Percentiles rank a stretch among this genome's conserved stretches.
Conservation (phyloP, 2,888 invertebrate genomes). For the Argyresthia goedartella region DNA sequence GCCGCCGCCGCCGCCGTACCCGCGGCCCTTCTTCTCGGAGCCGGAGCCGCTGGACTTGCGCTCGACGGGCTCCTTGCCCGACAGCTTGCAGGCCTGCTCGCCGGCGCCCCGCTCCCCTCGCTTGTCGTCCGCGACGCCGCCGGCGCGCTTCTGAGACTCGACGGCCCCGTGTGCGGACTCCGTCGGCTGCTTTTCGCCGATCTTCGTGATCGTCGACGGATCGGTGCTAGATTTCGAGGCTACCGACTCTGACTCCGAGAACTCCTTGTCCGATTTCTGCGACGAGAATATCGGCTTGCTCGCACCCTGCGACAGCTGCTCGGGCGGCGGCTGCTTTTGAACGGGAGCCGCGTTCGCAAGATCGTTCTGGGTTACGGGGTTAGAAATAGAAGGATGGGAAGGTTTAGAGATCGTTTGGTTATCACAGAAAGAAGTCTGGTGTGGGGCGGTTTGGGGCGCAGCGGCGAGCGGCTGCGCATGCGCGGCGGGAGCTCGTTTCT, state of each 20-base stretch:
- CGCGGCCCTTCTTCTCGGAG: constrained; percentile 65
- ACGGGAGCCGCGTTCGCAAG: constrained; percentile 24
- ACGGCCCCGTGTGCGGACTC: constrained; percentile 32
- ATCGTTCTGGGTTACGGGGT: constrained; percentile 27
- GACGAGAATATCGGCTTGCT: constrained; percentile 33
- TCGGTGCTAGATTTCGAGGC: constrained; percentile 44
- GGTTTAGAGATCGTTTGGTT: constrained; percentile 25
- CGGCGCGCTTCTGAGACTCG: constrained; percentile 32
- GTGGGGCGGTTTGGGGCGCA: constrained; percentile 3
- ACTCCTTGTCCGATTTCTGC: constrained; percentile 49
- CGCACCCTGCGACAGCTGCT: constrained; percentile 25
- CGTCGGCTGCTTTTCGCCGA: constrained; percentile 28
- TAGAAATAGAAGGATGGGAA: constrained; percentile 15
- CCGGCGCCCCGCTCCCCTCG: constrained; percentile 43
- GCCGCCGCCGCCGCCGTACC: constrained; percentile 54
- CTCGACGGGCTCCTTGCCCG: constrained; percentile 59
- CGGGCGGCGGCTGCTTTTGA: constrained; percentile 31
- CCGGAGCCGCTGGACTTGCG: constrained; percentile 57
- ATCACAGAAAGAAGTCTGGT: constrained; percentile 24
- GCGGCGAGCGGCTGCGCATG: constrained; percentile 7
- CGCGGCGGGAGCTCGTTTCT: constrained; percentile 15
- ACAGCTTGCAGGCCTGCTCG: constrained; percentile 52
- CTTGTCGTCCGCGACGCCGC: constrained; percentile 34
- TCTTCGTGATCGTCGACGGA: constrained; percentile 30
- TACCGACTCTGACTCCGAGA: constrained; percentile 44